phyloP scores from a whole-genome alignment of 2,888 invertebrate species.

The Caradrina clavipalpis region DNA sequence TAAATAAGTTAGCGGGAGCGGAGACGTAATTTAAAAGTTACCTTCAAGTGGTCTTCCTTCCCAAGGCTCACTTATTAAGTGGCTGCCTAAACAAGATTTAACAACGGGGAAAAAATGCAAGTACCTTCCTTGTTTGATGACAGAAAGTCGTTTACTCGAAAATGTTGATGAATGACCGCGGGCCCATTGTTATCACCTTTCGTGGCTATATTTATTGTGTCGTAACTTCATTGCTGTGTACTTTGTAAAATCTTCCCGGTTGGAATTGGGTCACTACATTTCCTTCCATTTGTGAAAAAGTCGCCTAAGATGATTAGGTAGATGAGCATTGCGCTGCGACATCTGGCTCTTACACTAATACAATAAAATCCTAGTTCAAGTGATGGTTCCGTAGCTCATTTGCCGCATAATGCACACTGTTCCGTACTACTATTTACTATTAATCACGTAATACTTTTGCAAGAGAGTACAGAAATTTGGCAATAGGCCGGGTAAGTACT shows the following conservation, averaged over 20 bases:
- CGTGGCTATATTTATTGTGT: constrained; percentile 29
- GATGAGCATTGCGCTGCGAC: constrained; percentile 20
- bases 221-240: constrained; percentile 47
- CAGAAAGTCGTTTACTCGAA: constrained; percentile 66
- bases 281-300: constrained; percentile 19
- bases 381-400: constrained; percentile 23
- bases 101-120: constrained; percentile 69
- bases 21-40: constrained; percentile 88
- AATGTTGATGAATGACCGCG: constrained; percentile 59
- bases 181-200: constrained; percentile 41
- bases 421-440: constrained; percentile 20
- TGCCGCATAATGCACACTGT: constrained; percentile 13
- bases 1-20: constrained; percentile 87
- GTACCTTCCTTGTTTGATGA: constrained; percentile 72
- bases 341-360: constrained; percentile 16
- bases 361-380: constrained; percentile 9
- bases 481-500: constrained; percentile 46
- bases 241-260: constrained; percentile 5
- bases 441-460: constrained; percentile 13
- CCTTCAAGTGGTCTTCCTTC: constrained; percentile 79
- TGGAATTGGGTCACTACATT: constrained; percentile 31
- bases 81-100: constrained; percentile 76
- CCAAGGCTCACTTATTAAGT: constrained; percentile 76
- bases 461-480: constrained; percentile 41
- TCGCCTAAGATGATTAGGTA: constrained; percentile 28